Evolutionary conservation across 2,888 invertebrate genomes (phyloP).

Genomic region (Spialia ferax): DNA sequence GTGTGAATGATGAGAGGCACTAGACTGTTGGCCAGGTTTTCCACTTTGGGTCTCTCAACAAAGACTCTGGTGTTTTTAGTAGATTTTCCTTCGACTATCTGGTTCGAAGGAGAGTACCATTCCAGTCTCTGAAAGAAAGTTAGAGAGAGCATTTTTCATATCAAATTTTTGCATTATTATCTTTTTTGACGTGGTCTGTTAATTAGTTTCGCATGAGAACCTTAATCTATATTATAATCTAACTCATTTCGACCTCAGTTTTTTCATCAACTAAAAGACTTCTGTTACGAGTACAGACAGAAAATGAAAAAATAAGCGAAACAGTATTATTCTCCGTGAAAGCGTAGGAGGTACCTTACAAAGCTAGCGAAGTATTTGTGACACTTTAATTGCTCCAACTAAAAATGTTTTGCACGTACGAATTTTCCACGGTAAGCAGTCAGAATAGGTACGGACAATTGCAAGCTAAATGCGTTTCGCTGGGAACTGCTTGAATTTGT

Average conservation of each 20-base stretch:
- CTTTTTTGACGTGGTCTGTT: no score
- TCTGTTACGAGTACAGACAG: background rate
- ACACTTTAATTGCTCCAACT: conserved; percentile 4
- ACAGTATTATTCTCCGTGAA: background rate
- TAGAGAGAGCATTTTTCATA: background rate
- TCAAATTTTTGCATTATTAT: background rate
- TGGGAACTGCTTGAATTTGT: conserved; percentile 16
- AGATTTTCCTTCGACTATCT: conserved; percentile 60
- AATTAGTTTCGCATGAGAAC: no score
- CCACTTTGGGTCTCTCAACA: conserved; percentile 59
- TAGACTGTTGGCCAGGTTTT: conserved; percentile 52
- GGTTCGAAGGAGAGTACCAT: conserved; percentile 66
- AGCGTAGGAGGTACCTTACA: background rate
- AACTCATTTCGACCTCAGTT: background rate
- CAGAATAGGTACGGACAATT: background rate
- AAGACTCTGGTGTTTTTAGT: conserved; percentile 64
- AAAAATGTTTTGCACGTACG: conserved; percentile 14
- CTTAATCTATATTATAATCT: background rate
- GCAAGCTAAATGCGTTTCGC: conserved; percentile 24
- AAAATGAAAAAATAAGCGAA: background rate
- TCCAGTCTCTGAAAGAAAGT: conserved; percentile 64
- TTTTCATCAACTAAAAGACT: background rate
- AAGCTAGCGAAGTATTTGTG: conserved; percentile 1
- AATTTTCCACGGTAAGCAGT: conserved; percentile 13
- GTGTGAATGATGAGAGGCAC: conserved; percentile 68